Evolutionary conservation across 37 sponge, comb jelly and placozoan species (phyloP).

Genomic region (Ephydatia muelleri): DNA sequence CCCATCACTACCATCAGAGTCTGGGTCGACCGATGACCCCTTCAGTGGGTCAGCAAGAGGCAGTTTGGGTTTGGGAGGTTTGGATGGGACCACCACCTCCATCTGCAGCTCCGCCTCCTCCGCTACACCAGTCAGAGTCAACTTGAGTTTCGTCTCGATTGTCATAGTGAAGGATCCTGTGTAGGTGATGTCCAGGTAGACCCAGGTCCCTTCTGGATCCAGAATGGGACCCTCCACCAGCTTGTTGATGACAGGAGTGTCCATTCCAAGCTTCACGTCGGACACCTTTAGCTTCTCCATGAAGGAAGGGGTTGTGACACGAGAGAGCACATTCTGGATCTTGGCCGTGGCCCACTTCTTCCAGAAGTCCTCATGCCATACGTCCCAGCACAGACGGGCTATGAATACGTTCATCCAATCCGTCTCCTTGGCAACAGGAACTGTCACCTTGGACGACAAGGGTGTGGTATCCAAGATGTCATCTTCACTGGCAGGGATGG

Average conservation of each 20-base stretch:
- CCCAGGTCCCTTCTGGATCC: conserved; percentile 71
- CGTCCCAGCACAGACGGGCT: conserved; percentile 80
- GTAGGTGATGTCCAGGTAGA: conserved; percentile 74
- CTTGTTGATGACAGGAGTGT: conserved; percentile 62
- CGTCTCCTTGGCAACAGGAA: conserved; percentile 6
- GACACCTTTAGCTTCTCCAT: conserved; percentile 72
- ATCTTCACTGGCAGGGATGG: no score
- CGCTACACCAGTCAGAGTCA: conserved; percentile 27
- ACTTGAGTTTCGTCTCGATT: conserved; percentile 77
- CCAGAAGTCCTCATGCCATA: conserved; percentile 82
- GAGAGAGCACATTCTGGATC: conserved; percentile 68
- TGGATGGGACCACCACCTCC: neutral
- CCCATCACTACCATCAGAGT: no score
- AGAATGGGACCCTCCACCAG: conserved; percentile 40
- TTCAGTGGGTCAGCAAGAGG: no score
- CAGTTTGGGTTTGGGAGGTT: no score
- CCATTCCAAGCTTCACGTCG: conserved; percentile 68
- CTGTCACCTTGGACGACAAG: neutral
- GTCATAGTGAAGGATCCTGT: conserved; percentile 83
- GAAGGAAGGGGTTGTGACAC: conserved; percentile 77
- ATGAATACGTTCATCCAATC: conserved; percentile 74
- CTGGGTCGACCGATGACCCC: no score
- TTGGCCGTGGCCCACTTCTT: conserved; percentile 52
- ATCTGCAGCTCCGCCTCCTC: conserved; percentile 1
- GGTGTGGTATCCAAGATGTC: no score